A percentile compares a stretch with the other conserved stretches of the same genome.
Conservation (phyloP, 92 coral and sea anemone species). For the Umimayanthus kanabou region DNA sequence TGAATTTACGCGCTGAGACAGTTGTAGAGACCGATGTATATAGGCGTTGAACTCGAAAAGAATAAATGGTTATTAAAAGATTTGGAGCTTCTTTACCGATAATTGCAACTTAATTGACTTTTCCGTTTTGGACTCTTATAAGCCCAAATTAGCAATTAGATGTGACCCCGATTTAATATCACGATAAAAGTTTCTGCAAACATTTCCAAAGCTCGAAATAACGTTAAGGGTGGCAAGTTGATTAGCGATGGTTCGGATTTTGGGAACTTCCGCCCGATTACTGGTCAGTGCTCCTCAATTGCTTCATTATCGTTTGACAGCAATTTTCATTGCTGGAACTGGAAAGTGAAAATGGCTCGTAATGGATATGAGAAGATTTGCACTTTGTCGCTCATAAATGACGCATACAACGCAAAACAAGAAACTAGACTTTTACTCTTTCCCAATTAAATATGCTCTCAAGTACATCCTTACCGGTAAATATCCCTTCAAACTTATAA, state of each 20-base stretch:
- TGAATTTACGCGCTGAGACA: no score
- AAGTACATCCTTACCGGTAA: background rate
- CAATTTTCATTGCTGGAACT: background rate
- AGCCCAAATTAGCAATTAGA: background rate
- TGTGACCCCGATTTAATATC: background rate
- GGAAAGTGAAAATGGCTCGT: background rate
- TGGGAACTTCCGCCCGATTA: background rate
- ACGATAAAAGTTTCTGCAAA: background rate
- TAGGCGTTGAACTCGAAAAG: background rate
- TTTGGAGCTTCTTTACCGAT: background rate
- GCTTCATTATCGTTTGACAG: background rate
- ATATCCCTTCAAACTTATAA: background rate
- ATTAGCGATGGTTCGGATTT: background rate
- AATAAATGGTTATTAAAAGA: background rate
- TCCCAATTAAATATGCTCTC: background rate
- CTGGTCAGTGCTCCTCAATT: background rate
- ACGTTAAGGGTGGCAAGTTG: background rate
- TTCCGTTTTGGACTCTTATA: background rate
- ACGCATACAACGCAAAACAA: background rate
- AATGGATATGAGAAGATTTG: background rate
- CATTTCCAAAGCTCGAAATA: background rate
- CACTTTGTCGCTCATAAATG: no score
- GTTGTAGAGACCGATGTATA: background rate
- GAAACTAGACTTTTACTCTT: background rate
- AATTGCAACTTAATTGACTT: conserved; percentile 1